Evolutionary conservation across 2,888 invertebrate genomes (phyloP), one percentile per base, ranked within the genome.

Genomic region (Masnerella sp.): DNA sequence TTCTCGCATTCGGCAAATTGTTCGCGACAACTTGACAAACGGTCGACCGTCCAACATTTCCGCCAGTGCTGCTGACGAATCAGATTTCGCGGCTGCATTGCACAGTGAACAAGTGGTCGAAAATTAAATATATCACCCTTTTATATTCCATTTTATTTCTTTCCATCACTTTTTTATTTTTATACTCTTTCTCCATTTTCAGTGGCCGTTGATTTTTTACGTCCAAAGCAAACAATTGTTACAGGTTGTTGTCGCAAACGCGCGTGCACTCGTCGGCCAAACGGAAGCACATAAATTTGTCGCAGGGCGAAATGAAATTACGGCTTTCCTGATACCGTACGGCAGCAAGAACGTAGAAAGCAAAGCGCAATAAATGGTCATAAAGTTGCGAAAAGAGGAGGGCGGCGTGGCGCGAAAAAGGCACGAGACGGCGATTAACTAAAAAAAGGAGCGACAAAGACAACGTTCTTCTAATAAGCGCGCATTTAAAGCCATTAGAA

Each of bases 351-450:
- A 71, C 45, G 58, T 64, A 64, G 71, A 71, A 64, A 71, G 71
- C 17, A n/a, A n/a, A n/a, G n/a, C n/a, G 70, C 70, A 43, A 62
- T 62, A 62, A 70, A 70, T 70, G 70, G 15, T 70, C 62, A 36
- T 56, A 56, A 70, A 59, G 59, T 28, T 40, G 40, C 36, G 32
- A 20, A 52, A 52, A 1, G 12, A 32, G 20, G 15, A 22, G 22
- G 22, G 4, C 22, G 22, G 7, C 3, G 45, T 15, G 17, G 47
- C 14, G 12, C 49, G 34, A 51, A 51, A 51, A 51, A 34, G 14
- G 51, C 12, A 22, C n/a, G n/a, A n/a, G n/a, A n/a, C n/a, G n/a
- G n/a, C n/a, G n/a, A n/a, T n/a, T n/a, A n/a, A n/a, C n/a, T n/a
- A n/a, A 22, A 25, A 25, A 43, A 5, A 14, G 22, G 36, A 34